Percentiles rank a stretch among this genome's conserved stretches.
Conservation (phyloP, 1,140 invertebrate species). For the Papilio machaon region DNA sequence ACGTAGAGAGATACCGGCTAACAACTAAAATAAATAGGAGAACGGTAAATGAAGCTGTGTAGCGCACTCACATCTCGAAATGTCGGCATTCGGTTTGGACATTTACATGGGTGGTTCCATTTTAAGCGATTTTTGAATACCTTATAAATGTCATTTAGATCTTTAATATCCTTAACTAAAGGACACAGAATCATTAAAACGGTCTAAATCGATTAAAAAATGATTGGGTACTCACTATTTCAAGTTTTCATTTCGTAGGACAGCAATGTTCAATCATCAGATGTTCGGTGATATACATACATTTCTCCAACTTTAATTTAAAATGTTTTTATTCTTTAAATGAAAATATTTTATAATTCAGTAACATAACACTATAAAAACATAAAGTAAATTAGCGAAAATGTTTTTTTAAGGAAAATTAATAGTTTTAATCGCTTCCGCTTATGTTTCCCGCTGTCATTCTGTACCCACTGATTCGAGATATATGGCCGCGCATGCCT, state of each 20-base stretch:
- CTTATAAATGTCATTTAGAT: background rate
- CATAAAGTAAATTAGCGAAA: background rate
- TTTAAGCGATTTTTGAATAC: background rate
- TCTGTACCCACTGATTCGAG: background rate
- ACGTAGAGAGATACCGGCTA: constrained; percentile 68
- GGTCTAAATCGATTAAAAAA: background rate
- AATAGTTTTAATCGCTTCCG: background rate
- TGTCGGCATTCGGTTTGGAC: constrained; percentile 39
- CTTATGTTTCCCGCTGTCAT: background rate
- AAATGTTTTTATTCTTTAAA: background rate
- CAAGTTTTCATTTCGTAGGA: background rate
- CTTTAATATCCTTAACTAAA: background rate
- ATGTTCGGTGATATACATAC: no score
- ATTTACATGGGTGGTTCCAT: constrained; percentile 22
- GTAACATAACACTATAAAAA: background rate
- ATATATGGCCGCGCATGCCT: constrained; percentile 9
- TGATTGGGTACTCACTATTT: background rate
- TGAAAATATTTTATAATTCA: background rate
- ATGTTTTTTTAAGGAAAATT: background rate
- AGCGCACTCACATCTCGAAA: constrained; percentile 51
- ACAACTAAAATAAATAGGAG: constrained; percentile 71
- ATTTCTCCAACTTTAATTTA: background rate
- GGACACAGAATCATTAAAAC: background rate
- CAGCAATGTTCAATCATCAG: background rate
- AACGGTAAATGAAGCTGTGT: constrained; percentile 71